phyloP scores from a whole-genome alignment of 2,113 vertebrate species.

The Anolis carolinensis region DNA sequence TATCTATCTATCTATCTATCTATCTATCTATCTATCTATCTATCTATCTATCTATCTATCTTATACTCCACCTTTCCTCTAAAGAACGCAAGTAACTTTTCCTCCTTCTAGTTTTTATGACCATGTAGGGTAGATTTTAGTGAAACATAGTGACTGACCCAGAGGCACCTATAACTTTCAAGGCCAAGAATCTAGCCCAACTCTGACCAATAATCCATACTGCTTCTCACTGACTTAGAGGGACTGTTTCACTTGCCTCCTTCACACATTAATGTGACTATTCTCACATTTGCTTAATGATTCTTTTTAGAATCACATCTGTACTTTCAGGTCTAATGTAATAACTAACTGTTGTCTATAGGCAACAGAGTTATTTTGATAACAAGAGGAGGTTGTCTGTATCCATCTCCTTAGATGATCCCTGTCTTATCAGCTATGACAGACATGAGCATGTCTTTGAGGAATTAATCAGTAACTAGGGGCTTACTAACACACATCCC shows the following conservation, averaged over 20 bases:
- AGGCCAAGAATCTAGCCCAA: not conserved
- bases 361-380: constrained; percentile 14
- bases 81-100: not conserved
- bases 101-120: not conserved
- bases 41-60: not conserved
- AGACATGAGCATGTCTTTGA: constrained; percentile 63
- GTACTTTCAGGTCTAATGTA: constrained; percentile 9
- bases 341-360: constrained; percentile 24
- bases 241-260: not conserved
- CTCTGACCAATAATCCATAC: not conserved
- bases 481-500: constrained; percentile 31
- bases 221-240: not conserved
- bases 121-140: not conserved
- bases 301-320: not conserved
- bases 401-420: constrained; percentile 10
- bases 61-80: not conserved
- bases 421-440: constrained; percentile 54
- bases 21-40: not conserved
- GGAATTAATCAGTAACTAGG: constrained; percentile 66
- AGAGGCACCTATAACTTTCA: not conserved
- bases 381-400: not conserved
- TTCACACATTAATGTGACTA: not conserved
- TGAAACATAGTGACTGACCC: not conserved
- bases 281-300: not conserved
- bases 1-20: not conserved